Conservation (phyloP, 2,113 vertebrate genomes). For the Catharus fuscescens region DNA sequence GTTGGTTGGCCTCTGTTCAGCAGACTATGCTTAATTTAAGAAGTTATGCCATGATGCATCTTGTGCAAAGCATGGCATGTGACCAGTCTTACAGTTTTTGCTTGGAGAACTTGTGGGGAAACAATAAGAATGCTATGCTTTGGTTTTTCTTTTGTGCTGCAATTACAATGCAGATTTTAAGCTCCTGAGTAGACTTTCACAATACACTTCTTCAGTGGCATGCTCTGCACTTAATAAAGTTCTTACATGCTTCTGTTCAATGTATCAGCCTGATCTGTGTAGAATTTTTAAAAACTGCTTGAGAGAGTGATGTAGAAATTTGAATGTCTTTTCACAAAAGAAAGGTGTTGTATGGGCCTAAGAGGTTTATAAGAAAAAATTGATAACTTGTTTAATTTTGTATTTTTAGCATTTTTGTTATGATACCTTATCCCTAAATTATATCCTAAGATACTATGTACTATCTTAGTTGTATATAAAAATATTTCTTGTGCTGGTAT, state of each 20-base stretch:
- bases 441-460: not conserved
- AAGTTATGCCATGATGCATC: not conserved
- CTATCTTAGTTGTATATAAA: not conserved
- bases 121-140: not conserved
- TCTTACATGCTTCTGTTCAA: not conserved
- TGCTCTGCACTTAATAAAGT: not conserved
- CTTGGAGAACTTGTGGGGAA: not conserved
- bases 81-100: not conserved
- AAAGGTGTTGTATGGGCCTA: not conserved
- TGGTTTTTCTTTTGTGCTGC: not conserved
- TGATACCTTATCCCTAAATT: not conserved
- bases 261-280: not conserved
- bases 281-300: not conserved
- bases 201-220: not conserved
- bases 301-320: not conserved
- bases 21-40: conserved; percentile 16
- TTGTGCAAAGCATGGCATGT: not conserved
- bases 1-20: not conserved
- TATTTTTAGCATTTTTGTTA: not conserved
- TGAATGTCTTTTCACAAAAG: not conserved
- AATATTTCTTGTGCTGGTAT: not conserved
- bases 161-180: not conserved
- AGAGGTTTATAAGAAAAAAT: not conserved
- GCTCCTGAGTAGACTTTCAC: not conserved
- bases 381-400: not conserved